phyloP scores from a whole-genome alignment of 30 jellyfish, hydroid and myxozoan species.

The Haliclystus octoradiatus region DNA sequence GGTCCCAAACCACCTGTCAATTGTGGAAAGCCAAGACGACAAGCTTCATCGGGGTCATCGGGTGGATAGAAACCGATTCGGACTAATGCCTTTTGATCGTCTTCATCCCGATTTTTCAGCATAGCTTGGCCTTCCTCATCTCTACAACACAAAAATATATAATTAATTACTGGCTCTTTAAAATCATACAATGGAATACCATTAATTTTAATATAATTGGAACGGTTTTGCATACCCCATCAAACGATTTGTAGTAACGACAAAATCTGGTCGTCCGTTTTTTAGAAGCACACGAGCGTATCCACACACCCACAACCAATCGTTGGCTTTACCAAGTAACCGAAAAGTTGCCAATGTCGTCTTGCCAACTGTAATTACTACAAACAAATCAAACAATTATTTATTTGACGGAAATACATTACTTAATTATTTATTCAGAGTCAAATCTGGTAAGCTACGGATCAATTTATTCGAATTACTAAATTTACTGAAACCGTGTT shows the following conservation, averaged over 20 bases:
- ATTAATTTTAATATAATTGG: neutral
- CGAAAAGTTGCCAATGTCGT: constrained; percentile 88
- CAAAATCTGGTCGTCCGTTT: constrained; percentile 75
- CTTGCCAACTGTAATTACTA: constrained; percentile 72
- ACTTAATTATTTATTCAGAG: too few species aligned
- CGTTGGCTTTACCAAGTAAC: constrained; percentile 68
- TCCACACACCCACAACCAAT: constrained; percentile 95
- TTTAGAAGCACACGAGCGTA: constrained; percentile 66
- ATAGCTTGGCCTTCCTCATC: constrained; percentile 97
- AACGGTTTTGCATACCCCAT: constrained; percentile 55
- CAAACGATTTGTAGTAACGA: constrained; percentile 88
- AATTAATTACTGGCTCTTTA: neutral
- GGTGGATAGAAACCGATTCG: constrained; percentile 57
- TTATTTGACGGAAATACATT: too few species aligned
- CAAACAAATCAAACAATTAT: constrained; percentile 9
- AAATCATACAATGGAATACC: neutral
- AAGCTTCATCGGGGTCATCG: constrained; percentile 48
- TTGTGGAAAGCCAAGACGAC: constrained; percentile 79
- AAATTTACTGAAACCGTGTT: too few species aligned
- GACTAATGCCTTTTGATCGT: constrained; percentile 59
- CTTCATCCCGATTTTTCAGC: constrained; percentile 74
- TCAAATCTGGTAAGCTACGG: too few species aligned
- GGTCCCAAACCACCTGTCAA: neutral
- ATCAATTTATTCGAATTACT: too few species aligned
- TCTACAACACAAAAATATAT: constrained; percentile 14